Evolutionary conservation across 2,113 vertebrate species (phyloP).

Genomic region (Pteronura brasiliensis): DNA sequence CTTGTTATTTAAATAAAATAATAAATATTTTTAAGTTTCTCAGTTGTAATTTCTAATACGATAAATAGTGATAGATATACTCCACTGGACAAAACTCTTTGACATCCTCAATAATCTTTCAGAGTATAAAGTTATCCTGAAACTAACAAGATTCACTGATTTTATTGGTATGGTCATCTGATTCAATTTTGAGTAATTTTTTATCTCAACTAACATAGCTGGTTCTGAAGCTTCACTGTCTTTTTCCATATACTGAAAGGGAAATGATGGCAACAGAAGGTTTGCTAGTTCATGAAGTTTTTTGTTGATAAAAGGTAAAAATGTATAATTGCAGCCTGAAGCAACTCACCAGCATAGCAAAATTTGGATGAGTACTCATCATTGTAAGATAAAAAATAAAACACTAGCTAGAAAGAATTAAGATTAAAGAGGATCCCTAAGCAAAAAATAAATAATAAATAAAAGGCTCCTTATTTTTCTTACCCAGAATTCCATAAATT

Average conservation of each 20-base stretch:
- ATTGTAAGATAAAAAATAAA: neutral
- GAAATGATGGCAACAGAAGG: neutral
- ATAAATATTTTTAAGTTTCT: neutral
- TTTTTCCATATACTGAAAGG: neutral
- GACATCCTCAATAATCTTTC: neutral
- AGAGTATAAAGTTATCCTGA: neutral
- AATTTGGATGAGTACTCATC: neutral
- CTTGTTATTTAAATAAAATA: neutral
- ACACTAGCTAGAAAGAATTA: neutral
- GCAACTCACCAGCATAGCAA: neutral
- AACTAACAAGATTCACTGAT: neutral
- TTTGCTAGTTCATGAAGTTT: neutral
- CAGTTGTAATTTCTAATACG: neutral
- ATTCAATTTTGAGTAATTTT: neutral
- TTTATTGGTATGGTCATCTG: neutral
- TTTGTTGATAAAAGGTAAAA: neutral
- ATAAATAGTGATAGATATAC: neutral
- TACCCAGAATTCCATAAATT: neutral
- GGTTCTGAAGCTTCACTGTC: neutral
- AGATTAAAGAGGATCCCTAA: neutral
- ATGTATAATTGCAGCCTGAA: neutral
- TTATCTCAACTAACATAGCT: neutral
- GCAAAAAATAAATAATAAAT: neutral
- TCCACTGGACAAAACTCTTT: neutral
- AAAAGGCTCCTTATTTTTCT: neutral